phyloP scores from a whole-genome alignment of 2,113 vertebrate genomes.

The Ammospiza nelsoni region DNA sequence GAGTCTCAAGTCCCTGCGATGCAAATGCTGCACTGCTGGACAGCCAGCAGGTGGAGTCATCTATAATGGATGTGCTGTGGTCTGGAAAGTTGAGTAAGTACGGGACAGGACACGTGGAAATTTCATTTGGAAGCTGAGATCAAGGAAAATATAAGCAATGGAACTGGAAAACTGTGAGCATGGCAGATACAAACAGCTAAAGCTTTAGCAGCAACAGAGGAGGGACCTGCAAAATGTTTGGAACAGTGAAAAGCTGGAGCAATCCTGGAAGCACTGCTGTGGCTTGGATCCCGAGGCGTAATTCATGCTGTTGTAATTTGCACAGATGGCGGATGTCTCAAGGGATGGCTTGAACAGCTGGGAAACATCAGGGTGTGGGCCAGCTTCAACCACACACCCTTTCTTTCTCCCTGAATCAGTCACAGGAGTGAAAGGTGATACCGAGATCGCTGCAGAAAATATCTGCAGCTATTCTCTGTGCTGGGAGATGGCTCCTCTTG shows the following conservation, averaged over 20 bases:
- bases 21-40: neutral
- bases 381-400: neutral
- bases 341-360: slow-evolving; percentile 48
- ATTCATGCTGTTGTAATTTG: slow-evolving; percentile 41
- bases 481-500: neutral
- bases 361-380: slow-evolving; percentile 57
- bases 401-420: slow-evolving; percentile 2
- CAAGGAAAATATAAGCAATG: slow-evolving; percentile 52
- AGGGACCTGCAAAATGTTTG: slow-evolving; percentile 47
- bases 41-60: slow-evolving; percentile 53
- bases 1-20: rapidly evolving
- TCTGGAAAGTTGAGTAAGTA: neutral
- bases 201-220: slow-evolving; percentile 15
- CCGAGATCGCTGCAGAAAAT: neutral
- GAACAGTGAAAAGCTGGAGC: slow-evolving; percentile 47
- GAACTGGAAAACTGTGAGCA: neutral
- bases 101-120: neutral
- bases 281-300: slow-evolving; percentile 16
- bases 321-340: slow-evolving; percentile 14
- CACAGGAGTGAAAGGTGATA: slow-evolving; percentile 11
- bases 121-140: slow-evolving; percentile 6
- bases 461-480: neutral
- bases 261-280: slow-evolving; percentile 22
- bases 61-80: neutral
- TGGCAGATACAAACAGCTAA: neutral